phyloP scores from a whole-genome alignment of 2,888 invertebrate species.

The Hirtodrosophila histrioides region DNA sequence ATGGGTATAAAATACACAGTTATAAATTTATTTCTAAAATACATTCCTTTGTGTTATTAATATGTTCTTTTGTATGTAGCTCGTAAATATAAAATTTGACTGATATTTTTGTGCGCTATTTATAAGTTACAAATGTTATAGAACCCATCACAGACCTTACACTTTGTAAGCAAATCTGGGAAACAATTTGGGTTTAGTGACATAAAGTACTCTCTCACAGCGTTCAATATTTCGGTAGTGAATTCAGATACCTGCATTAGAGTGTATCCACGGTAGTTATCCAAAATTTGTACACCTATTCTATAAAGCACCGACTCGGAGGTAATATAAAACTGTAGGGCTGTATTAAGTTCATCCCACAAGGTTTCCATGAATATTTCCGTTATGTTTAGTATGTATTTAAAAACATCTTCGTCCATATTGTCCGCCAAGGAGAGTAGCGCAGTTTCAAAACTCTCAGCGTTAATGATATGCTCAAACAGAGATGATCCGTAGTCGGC shows the following conservation, averaged over 20 bases:
- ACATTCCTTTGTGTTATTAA: conserved; percentile 31
- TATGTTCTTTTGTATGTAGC: conserved; percentile 4
- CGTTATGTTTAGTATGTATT: conserved; percentile 52
- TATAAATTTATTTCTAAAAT: conserved; percentile 35
- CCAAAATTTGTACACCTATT: conserved; percentile 46
- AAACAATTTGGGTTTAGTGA: conserved; percentile 59
- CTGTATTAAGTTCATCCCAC: conserved; percentile 31
- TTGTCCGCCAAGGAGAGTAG: conserved; percentile 49
- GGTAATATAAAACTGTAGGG: conserved; percentile 51
- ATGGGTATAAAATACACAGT: too few species aligned
- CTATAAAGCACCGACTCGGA: conserved; percentile 68
- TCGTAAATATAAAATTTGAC: background rate
- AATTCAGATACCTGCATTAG: conserved; percentile 9
- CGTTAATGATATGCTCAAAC: conserved; percentile 49
- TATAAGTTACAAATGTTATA: conserved; percentile 52
- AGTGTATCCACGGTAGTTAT: background rate
- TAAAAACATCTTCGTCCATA: conserved; percentile 26
- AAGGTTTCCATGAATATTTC: conserved; percentile 48
- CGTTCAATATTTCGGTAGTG: conserved; percentile 35
- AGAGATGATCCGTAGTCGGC: conserved; percentile 31
- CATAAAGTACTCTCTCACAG: conserved; percentile 46
- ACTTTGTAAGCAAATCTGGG: conserved; percentile 14
- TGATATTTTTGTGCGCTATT: conserved; percentile 2
- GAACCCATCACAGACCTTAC: conserved; percentile 58
- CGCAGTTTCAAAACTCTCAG: conserved; percentile 53